Conservation (phyloP, 2,888 invertebrate species). For the Torymus auratus region DNA sequence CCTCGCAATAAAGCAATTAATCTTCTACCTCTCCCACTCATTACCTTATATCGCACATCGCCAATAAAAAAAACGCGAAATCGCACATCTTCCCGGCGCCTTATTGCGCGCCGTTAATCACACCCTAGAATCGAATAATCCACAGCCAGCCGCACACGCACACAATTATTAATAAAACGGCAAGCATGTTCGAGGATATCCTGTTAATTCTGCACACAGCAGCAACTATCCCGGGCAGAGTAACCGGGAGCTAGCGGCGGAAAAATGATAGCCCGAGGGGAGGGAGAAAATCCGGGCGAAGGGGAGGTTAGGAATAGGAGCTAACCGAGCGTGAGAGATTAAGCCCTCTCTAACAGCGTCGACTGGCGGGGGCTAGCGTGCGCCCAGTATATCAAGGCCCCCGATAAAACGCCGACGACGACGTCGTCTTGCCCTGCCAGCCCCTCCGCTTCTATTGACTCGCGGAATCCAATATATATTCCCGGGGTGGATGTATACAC, state of each 20-base stretch:
- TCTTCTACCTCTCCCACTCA: no score
- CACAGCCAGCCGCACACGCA: no score
- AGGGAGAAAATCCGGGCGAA: constrained; percentile 4
- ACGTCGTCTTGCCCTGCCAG: constrained; percentile 70
- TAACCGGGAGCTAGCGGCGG: not conserved
- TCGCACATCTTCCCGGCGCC: no score
- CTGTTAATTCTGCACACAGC: no score
- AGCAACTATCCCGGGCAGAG: no score
- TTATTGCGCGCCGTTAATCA: no score
- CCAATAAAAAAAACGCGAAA: no score
- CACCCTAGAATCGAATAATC: no score
- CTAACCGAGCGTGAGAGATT: constrained; percentile 77
- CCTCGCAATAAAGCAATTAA: no score
- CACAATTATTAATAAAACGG: no score
- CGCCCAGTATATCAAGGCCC: constrained; percentile 75
- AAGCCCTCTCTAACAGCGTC: constrained; percentile 72
- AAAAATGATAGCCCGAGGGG: constrained; percentile 50
- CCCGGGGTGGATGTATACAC: not conserved
- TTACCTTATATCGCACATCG: no score
- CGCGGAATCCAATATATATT: constrained; percentile 58
- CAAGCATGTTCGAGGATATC: no score
- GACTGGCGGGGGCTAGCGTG: constrained; percentile 64
- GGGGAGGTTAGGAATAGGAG: constrained; percentile 73
- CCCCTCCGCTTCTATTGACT: constrained; percentile 75
- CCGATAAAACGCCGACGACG: constrained; percentile 74